Evolutionary conservation across 2,797 vertebrate species (phyloP), one percentile per base, ranked within the genome.

Genomic region (Scyliorhinus canicula): DNA sequence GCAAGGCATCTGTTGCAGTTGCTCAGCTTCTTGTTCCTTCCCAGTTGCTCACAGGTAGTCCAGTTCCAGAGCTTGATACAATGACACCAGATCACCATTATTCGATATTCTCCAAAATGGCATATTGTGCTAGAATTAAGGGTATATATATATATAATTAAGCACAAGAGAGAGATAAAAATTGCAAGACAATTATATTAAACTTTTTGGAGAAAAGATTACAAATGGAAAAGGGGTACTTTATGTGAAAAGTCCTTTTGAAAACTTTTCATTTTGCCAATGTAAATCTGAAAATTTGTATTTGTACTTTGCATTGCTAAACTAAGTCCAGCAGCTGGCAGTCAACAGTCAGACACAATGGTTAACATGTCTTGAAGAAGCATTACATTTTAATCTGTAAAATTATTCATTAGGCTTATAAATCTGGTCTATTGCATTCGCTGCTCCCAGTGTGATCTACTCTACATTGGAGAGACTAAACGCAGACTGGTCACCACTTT

Each of bases 31-130:
- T 95, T 82, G 71, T 0, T 0, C 95, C 95, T 96, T 55, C 44
- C 40, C 93, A 93, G 95, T 50, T 96, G 95, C 97, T 97, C 98
- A 99, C 97, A 99, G 98, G 97, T 99, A 99, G 97, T 99, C 99
- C 96, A 99, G 97, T 96, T 99, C 99, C 60, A 99, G 97, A 96
- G 99, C 99, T 97, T 99, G 99, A 96, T 99, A 98, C 94, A 99
- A 98, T 93, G 99, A 99, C 96, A 98, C 97, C 0, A 99, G 98
- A 97, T 99, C 99, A 16, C 99, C 98, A 0, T 99, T 99, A 55
- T 98, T 98, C 65, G 98, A 98, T 97, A 99, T 99, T 96, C 98
- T 97, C 99, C 99, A 99, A 97, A 99, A 99, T 0, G 99, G 99
- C 98, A 99, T 99, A 96, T 99, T 99, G 98, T 99, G 99, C 99